phyloP scores from a whole-genome alignment of 2,888 invertebrate genomes.

The Mimachlamys varia region DNA sequence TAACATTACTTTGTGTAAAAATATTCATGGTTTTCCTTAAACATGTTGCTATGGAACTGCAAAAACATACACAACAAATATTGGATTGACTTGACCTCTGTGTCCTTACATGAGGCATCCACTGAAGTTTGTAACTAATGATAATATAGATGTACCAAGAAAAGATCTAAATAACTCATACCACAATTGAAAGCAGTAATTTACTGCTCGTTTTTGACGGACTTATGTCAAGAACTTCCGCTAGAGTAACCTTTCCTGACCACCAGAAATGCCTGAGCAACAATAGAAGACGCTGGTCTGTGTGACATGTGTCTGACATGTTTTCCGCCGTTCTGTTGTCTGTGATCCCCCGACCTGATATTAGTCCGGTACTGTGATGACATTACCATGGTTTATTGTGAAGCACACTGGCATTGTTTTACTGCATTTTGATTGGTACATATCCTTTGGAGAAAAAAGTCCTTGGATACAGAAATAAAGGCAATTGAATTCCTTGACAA shows the following conservation, averaged over 20 bases:
- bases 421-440: conserved; percentile 24
- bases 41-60: too few relatives aligned
- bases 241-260: background rate
- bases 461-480: conserved; percentile 10
- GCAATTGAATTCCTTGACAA: conserved; percentile 20
- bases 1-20: too few relatives aligned
- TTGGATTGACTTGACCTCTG: too few relatives aligned
- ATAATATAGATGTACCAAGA: too few relatives aligned
- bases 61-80: too few relatives aligned
- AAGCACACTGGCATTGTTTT: background rate
- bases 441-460: conserved; percentile 1
- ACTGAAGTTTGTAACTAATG: too few relatives aligned
- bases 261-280: background rate
- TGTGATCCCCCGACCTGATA: background rate
- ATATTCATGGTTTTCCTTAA: too few relatives aligned
- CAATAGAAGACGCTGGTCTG: background rate
- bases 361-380: background rate
- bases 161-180: too few relatives aligned
- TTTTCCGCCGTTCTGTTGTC: background rate
- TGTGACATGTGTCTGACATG: background rate
- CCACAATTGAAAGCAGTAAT: too few relatives aligned
- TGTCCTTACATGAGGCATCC: too few relatives aligned
- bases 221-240: too few relatives aligned
- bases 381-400: background rate
- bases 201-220: too few relatives aligned